phyloP scores from a whole-genome alignment of 1,140 invertebrate genomes.

The Macrobrachium nipponense region DNA sequence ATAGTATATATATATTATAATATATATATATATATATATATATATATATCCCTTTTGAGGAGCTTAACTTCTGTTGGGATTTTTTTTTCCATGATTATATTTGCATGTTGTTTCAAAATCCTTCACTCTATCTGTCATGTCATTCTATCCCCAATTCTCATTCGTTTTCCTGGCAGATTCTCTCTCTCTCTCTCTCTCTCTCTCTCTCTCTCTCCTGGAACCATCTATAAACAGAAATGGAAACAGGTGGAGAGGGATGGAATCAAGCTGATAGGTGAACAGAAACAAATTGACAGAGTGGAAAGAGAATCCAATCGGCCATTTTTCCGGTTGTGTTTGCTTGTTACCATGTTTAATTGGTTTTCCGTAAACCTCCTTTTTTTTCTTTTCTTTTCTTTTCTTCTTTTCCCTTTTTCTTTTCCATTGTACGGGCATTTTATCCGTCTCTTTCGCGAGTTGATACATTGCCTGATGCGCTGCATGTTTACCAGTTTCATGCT shows the following conservation, averaged over 20 bases:
- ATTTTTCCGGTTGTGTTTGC: too few species aligned
- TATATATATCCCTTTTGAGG: neutral
- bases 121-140: neutral
- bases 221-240: too few species aligned
- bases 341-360: neutral
- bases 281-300: too few species aligned
- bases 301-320: too few species aligned
- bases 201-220: neutral
- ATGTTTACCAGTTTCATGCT: too few species aligned
- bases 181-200: conserved; percentile 17
- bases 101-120: neutral
- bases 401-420: neutral
- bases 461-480: too few species aligned
- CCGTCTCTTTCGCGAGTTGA: too few species aligned
- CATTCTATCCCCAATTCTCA: neutral
- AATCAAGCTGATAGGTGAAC: too few species aligned
- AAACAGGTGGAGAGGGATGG: too few species aligned
- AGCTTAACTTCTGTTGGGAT: neutral
- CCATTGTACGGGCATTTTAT: neutral
- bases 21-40: conserved; percentile 7
- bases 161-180: neutral
- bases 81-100: neutral
- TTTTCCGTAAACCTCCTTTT: neutral
- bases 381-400: neutral
- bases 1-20: conserved; percentile 20